Base-by-base conservation (phyloP, 2,888 invertebrate species). In the Lasiommata megera region DNA sequence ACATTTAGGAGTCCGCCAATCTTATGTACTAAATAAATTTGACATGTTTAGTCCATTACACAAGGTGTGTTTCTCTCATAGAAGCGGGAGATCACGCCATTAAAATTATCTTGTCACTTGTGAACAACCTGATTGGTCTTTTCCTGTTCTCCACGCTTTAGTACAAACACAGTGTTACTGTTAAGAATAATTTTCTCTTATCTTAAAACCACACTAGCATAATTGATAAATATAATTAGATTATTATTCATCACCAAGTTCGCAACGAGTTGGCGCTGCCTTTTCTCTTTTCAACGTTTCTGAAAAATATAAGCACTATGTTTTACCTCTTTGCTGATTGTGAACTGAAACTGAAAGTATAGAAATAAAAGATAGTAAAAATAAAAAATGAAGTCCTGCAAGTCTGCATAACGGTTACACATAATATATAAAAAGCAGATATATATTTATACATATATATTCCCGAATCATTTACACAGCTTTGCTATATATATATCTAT, bases 201-300 rank as follows among this genome's bases (percentile, higher is more conserved):
- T 28, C n/a, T 9, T 23, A 28, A 12, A 46, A 14, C 11, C 29
- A 9, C 9, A 11, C 1, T 16, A 31, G 44, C 28, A 9, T 29
- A 16, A 5, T 46, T 1, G 12, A 12, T 14, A 8, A 16, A 14
- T 50, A 36, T 36, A 55, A 56, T 11, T 57, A 44, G 12, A 59
- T 68, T 56, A 72, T 38, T 57, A 44, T 3, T 80, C 78, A 1
- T 80, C 81, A 6, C 69, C 78, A 7, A 81, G 62, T 48, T 79
- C 76, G 60, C 83, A 85, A 37, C 84, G 75, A 17, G 78, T 74
- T 6, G 84, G 82, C 6, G 73, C 56, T 12, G 71, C 71, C 54
- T 72, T 76, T 8, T 73, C 74, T 43, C 68, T 70, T 66, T 76
- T 80, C 48, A 76, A 29, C 73, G 76, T 36, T 48, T 65, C 65